A percentile compares a stretch with the other conserved stretches of the same genome.
phyloP scores from a whole-genome alignment of 2,797 vertebrate genomes.

The Podargus strigoides region DNA sequence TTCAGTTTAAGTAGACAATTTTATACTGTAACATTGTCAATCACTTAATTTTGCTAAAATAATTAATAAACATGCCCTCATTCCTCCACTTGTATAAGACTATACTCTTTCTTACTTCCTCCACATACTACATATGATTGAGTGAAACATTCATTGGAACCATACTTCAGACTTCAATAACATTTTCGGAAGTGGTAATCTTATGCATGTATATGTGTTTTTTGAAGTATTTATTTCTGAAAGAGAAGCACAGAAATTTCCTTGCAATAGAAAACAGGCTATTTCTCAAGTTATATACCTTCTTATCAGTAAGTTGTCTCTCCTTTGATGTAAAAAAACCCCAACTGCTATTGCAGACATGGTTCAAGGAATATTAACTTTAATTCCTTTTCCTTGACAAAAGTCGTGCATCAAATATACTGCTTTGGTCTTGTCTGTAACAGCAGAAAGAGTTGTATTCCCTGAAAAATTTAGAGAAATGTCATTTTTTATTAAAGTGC shows the following conservation, averaged over 20 bases:
- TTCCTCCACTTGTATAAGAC: not conserved
- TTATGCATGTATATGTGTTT: accelerated
- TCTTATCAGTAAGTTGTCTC: not conserved
- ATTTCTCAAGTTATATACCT: not conserved
- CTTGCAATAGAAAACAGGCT: not conserved
- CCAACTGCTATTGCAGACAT: not conserved
- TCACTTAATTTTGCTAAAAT: not conserved
- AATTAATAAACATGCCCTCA: not conserved
- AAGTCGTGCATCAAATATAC: not conserved
- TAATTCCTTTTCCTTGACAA: not conserved
- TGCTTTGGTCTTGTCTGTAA: not conserved
- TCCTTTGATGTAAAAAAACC: not conserved
- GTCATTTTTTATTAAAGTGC: not conserved
- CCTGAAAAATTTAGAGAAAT: not conserved
- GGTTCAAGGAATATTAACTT: not conserved
- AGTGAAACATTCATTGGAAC: not conserved
- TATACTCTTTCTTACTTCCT: not conserved
- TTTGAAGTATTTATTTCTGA: not conserved
- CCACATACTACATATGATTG: not conserved
- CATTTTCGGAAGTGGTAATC: not conserved
- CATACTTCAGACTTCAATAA: not conserved
- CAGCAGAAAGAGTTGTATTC: not conserved
- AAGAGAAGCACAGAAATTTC: not conserved
- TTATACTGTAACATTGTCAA: not conserved
- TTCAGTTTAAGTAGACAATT: not conserved